Evolutionary conservation across 1,140 invertebrate genomes (phyloP), one percentile per base, ranked within the genome.

Genomic region (Drosophila malerkotliana): DNA sequence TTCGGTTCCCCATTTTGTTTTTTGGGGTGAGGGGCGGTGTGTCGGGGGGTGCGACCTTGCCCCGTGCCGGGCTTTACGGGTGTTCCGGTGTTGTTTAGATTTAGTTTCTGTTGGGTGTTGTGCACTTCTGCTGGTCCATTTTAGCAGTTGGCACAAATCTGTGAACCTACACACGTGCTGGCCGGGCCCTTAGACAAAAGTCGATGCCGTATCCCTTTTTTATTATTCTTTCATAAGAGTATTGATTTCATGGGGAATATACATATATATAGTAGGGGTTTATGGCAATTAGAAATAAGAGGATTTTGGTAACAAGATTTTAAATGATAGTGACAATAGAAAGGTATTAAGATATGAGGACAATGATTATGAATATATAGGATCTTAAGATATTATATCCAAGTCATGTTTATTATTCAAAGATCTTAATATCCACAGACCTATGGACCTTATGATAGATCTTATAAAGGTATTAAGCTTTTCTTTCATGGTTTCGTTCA

Each of bases 71-170:
- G 6, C 15, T 5, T 44, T 6, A 2, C 6, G 32, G 26, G 54
- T 28, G 53, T 56, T 58, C 37, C 51, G 59, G 52, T 59, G 77
- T 85, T 85, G 81, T 85, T 85, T 85, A 85, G 81, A 85, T 81
- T 85, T 78, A 71, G 81, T 79, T 61, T 57, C 67, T 55, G 63
- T 72, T 56, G 79, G 58, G 44, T 41, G 44, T 41, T 72, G 64
- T 72, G 64, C 74, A 78, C 51, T 87, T 85, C 61, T 52, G 67
- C 55, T 85, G 72, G 18, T 77, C 61, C 52, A 59, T 81, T 85
- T 85, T 72, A 81, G 78, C 73, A 77, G 61, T 78, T 87, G 82
- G 67, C 80, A 85, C 80, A 83, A 79, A 84, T 79, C 69, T 49
- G 47, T 24, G 30, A 32, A 61, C 34, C 49, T n/a, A 51, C 21